Conservation (phyloP, 2,888 invertebrate genomes). For the Trichopoda pennipes region DNA sequence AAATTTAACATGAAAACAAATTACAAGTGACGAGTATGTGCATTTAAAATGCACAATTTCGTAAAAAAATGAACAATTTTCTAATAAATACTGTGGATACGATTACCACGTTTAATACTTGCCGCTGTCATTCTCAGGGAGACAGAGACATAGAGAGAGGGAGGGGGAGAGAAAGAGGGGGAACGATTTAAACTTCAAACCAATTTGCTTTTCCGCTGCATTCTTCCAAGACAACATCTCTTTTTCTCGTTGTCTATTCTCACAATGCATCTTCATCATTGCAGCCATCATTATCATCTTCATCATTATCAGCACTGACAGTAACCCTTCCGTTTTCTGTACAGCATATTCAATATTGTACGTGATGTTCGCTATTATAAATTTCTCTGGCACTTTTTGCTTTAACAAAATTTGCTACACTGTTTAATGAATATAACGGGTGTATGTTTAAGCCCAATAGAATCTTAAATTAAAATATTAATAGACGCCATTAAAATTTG, state of each 20-base stretch:
- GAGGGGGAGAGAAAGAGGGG: slow-evolving; percentile 9
- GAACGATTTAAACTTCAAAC: slow-evolving; percentile 25
- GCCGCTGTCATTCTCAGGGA: neutral
- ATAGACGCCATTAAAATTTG: no score
- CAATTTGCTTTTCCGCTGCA: slow-evolving; percentile 3
- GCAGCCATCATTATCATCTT: slow-evolving; percentile 40
- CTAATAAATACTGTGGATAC: slow-evolving; percentile 8
- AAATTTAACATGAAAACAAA: neutral
- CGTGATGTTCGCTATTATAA: neutral
- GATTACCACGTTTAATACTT: slow-evolving; percentile 36
- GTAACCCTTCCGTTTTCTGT: slow-evolving; percentile 64
- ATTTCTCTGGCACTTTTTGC: no score
- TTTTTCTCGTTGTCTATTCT: no score
- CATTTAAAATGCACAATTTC: slow-evolving; percentile 6
- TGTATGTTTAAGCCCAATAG: no score
- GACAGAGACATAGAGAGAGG: slow-evolving; percentile 14
- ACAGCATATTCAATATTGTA: neutral
- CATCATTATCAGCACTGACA: slow-evolving; percentile 51
- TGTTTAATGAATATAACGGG: neutral
- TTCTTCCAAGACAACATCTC: neutral
- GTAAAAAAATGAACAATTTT: slow-evolving; percentile 4
- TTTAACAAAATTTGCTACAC: slow-evolving; percentile 25
- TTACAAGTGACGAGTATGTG: no score
- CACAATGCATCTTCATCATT: slow-evolving; percentile 47
- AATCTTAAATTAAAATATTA: no score